Evolutionary conservation across 2,113 vertebrate genomes (phyloP).

Genomic region (Elephas maximus): DNA sequence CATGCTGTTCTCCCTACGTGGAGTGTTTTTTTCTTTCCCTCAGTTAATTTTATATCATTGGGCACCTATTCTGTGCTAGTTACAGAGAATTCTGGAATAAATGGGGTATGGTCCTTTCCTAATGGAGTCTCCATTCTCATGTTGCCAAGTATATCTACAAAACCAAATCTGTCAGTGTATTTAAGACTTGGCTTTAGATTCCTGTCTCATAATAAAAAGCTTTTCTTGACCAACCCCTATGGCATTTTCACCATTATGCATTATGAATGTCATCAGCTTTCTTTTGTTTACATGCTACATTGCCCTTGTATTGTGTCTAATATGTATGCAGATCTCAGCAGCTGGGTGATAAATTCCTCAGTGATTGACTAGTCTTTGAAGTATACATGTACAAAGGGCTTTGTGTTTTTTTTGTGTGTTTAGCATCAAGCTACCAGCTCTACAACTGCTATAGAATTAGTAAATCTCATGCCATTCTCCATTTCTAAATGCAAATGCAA

Average conservation of each 20-base stretch:
- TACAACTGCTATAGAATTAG: not conserved
- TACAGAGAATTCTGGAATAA: conserved; percentile 50
- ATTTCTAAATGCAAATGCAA: conserved; percentile 1
- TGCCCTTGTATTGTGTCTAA: not conserved
- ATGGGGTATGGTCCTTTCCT: not conserved
- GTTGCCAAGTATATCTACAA: not conserved
- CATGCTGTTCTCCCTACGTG: not conserved
- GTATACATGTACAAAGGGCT: not conserved
- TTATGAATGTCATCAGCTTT: not conserved
- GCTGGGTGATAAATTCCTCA: not conserved
- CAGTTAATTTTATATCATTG: not conserved
- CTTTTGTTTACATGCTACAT: not conserved
- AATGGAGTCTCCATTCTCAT: not conserved
- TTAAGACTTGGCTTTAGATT: conserved; percentile 44
- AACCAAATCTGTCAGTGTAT: not conserved
- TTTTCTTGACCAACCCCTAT: not conserved
- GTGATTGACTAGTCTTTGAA: conserved; percentile 25
- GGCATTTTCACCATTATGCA: not conserved
- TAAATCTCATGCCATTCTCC: not conserved
- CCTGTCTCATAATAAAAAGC: not conserved
- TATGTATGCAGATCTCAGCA: not conserved
- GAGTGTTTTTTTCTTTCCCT: not conserved
- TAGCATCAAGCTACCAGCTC: not conserved
- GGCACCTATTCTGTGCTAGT: not conserved
- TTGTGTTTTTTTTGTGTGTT: not conserved